Evolutionary conservation across 2,113 vertebrate species (phyloP).

Genomic region (Oncorhynchus tshawytscha): DNA sequence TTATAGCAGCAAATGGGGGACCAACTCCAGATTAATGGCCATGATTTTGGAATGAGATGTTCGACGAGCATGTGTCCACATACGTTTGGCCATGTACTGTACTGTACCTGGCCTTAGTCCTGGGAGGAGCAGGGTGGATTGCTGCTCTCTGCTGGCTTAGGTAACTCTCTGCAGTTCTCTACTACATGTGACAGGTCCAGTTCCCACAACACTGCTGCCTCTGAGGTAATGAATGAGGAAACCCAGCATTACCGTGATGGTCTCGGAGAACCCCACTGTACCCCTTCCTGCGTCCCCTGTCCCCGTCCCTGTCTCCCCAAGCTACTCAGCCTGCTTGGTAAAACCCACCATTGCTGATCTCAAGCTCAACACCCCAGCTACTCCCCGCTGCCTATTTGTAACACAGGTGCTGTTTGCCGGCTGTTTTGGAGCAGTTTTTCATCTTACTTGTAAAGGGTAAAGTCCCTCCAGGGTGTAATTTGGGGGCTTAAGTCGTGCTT

Average conservation of each 20-base stretch:
- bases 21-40: too few relatives aligned
- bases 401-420: constrained; percentile 42
- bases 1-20: too few relatives aligned
- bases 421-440: constrained; percentile 27
- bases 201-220: constrained; percentile 42
- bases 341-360: constrained; percentile 29
- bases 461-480: constrained; percentile 52
- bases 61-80: too few relatives aligned
- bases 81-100: too few relatives aligned
- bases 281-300: constrained; percentile 16
- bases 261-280: constrained; percentile 39
- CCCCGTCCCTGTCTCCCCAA: constrained; percentile 4
- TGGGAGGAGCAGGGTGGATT: constrained; percentile 7
- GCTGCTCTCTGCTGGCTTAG: neutral
- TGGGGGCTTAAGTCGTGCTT: constrained; percentile 27
- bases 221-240: constrained; percentile 56
- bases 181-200: constrained; percentile 21
- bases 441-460: constrained; percentile 52
- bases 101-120: neutral
- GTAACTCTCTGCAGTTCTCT: constrained; percentile 22
- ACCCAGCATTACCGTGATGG: constrained; percentile 54
- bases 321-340: constrained; percentile 34
- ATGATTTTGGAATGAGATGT: too few relatives aligned
- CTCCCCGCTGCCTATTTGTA: constrained; percentile 33
- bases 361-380: neutral